Conservation (phyloP, 2,113 vertebrate species). For the Rhinichthys klamathensis region DNA sequence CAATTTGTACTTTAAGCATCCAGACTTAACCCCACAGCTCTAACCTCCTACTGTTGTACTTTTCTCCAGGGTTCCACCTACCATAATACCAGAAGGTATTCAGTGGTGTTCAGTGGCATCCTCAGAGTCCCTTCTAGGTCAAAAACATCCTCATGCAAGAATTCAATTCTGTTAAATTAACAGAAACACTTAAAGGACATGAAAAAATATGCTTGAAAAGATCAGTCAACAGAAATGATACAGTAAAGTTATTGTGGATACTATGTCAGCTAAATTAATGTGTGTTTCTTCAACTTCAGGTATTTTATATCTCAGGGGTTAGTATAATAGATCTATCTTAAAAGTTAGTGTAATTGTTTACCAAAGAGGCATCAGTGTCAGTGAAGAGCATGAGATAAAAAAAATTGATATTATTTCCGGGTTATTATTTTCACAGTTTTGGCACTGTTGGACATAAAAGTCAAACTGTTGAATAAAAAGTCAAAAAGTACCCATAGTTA, state of each 20-base stretch:
- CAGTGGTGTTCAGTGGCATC: not conserved
- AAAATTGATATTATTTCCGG: not conserved
- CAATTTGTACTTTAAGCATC: conserved; percentile 49
- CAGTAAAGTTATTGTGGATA: not conserved
- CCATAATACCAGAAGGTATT: conserved; percentile 12
- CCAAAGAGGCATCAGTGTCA: not conserved
- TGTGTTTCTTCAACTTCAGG: not conserved
- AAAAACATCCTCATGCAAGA: not conserved
- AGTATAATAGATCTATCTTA: no score
- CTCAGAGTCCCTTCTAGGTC: not conserved
- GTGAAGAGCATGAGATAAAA: not conserved
- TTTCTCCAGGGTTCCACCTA: conserved; percentile 35
- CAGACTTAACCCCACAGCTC: not conserved
- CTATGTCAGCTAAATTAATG: not conserved
- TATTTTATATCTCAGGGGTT: not conserved
- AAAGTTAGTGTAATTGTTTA: not conserved
- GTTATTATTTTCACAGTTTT: no score
- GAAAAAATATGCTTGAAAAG: not conserved
- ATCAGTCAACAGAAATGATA: not conserved
- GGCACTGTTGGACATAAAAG: not conserved
- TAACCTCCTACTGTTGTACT: conserved; percentile 36
- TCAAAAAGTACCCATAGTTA: not conserved
- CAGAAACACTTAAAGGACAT: not conserved
- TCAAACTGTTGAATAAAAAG: not conserved
- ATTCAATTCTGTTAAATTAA: not conserved